Percentiles rank a stretch among this genome's conserved stretches.
Evolutionary conservation across 1,140 invertebrate species (phyloP).

Genomic region (Hestina assimilis): DNA sequence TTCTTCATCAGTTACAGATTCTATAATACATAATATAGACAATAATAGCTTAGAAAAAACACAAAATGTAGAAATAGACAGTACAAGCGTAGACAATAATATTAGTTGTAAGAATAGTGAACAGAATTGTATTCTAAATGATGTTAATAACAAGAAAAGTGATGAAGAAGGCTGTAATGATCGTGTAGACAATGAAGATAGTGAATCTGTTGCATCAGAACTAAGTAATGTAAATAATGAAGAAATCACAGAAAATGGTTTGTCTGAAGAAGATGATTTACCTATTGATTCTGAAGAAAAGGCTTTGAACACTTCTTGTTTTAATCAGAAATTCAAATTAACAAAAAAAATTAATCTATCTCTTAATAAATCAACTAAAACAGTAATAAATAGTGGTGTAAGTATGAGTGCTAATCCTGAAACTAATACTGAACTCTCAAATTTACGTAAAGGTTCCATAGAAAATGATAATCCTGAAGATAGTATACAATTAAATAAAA

Average conservation of each 20-base stretch:
- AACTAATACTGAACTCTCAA: neutral
- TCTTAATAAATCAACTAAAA: slow-evolving; percentile 3
- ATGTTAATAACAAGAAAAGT: neutral
- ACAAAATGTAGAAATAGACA: neutral
- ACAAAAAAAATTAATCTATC: slow-evolving; percentile 6
- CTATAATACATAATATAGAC: too few relatives aligned
- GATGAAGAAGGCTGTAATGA: too few relatives aligned
- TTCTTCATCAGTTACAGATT: too few relatives aligned
- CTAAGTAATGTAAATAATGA: neutral
- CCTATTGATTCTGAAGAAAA: neutral
- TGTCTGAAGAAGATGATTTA: neutral
- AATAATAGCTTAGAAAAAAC: neutral
- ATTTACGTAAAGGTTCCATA: neutral
- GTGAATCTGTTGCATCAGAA: neutral
- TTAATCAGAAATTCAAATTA: neutral
- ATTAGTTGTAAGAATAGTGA: neutral
- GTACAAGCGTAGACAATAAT: neutral
- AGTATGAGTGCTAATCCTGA: neutral
- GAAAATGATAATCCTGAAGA: neutral
- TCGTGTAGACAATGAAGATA: slow-evolving; percentile 2
- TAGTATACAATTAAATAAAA: neutral
- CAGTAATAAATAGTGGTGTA: neutral
- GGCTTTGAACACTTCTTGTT: neutral
- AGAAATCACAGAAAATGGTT: neutral
- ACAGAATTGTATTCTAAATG: neutral